Percentiles rank a stretch among this genome's conserved stretches.
phyloP scores from a whole-genome alignment of 2,113 vertebrate species.

The Lamprologus lemairii region DNA sequence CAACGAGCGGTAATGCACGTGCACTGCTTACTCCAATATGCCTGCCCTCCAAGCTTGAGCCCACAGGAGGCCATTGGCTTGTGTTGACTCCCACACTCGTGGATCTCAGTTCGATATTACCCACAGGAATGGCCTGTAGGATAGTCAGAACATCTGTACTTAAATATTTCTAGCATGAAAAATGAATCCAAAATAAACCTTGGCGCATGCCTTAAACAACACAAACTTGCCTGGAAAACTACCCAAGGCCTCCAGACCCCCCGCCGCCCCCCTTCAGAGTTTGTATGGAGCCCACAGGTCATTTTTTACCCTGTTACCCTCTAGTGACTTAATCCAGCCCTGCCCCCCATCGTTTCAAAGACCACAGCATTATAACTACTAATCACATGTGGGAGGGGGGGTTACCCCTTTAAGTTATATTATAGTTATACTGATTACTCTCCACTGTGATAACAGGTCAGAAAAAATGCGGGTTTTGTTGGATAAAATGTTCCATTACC shows the following conservation, averaged over 20 bases:
- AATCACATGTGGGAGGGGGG: neutral
- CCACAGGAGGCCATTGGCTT: neutral
- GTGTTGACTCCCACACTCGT: neutral
- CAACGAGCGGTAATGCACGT: fast-evolving
- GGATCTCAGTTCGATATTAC: neutral
- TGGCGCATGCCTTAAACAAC: neutral
- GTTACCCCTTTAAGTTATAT: neutral
- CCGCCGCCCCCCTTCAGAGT: neutral
- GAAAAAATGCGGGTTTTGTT: neutral
- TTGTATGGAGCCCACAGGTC: neutral
- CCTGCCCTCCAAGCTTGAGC: neutral
- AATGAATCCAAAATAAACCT: neutral
- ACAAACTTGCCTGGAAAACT: neutral
- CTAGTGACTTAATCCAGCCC: neutral
- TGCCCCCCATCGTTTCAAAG: neutral
- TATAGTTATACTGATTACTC: fast-evolving
- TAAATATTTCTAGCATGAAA: neutral
- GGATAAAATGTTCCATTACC: neutral
- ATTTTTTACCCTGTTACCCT: neutral
- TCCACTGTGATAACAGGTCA: neutral
- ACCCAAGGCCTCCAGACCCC: neutral
- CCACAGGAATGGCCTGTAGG: neutral
- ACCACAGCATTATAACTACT: neutral
- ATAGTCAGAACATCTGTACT: neutral
- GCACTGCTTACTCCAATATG: neutral